Base-by-base conservation (phyloP, 1,140 invertebrate species). In the Acromyrmex heyeri region DNA sequence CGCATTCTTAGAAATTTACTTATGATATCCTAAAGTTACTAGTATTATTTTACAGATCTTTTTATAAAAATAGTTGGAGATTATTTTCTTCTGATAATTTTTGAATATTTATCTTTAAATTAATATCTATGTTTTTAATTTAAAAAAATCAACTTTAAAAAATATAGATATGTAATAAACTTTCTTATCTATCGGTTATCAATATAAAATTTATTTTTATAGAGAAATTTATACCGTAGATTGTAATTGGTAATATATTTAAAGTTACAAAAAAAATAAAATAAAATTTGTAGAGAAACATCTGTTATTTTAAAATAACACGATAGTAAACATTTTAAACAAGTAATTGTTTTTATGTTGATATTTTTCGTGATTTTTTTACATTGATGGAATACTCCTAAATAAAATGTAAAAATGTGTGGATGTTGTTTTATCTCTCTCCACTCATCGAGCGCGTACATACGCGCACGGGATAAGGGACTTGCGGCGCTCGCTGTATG, bases 401-500 rank as follows among this genome's bases (percentile, higher is more conserved):
- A 21, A 21, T 21, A 21, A 21, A 21, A 21, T 21, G 18, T 24
- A 24, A 73, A 27, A 75, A 14, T 57, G 38, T 44, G 10, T 10
- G 44, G 0, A 38, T 18, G 55, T 53, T 38, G 79, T 73, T 83
- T 73, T 79, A 79, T 67, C 62, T n/a, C 38, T 24, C 38, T 50
- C 38, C 24, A 61, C 34, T 38, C 61, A 16, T 70, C 79, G 79
- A 73, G 72, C 57, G 53, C 38, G 44, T 50, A 75, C 24, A n/a
- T 50, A 73, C 48, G 48, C 34, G 34, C 59, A 14, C 57, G 70
- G 65, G 75, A 89, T 87, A 85, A 85, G 75, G 75, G 88, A 83
- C 44, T 62, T 65, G 59, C 48, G 38, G 27, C 24, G 55, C 61
- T 85, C 48, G 67, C 73, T 70, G 62, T 62, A 76, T 70, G 62